Evolutionary conservation across 2,888 invertebrate genomes (phyloP).

Genomic region (Omphaloscelis lunosa): DNA sequence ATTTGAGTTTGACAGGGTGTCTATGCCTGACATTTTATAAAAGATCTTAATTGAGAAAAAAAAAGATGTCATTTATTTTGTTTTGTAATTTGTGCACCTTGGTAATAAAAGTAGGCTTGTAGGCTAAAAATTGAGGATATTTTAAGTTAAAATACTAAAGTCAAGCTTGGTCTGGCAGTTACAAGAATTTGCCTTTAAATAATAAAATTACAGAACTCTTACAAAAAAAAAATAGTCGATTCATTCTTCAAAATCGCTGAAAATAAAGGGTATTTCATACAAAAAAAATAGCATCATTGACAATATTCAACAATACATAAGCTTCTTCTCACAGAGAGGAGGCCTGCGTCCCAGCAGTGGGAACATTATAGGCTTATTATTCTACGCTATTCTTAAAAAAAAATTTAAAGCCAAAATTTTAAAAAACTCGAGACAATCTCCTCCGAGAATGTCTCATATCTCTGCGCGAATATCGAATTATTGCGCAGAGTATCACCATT

Average conservation of each 20-base stretch:
- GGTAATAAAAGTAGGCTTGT: neutral
- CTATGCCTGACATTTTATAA: neutral
- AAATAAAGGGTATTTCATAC: conserved; percentile 7
- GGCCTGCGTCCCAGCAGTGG: neutral
- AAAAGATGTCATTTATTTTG: conserved; percentile 15
- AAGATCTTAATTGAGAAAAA: neutral
- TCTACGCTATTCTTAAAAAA: neutral
- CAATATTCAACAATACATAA: neutral
- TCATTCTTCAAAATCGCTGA: conserved; percentile 5
- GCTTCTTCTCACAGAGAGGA: neutral
- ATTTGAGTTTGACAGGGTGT: neutral
- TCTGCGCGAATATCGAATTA: conserved; percentile 41
- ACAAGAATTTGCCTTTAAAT: conserved; percentile 32
- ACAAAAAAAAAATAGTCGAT: neutral
- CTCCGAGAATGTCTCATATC: conserved; percentile 69
- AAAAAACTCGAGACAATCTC: conserved; percentile 51
- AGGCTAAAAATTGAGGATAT: conserved; percentile 30
- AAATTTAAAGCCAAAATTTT: neutral
- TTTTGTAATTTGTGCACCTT: conserved; percentile 3
- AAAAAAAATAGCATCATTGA: neutral
- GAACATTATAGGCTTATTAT: neutral
- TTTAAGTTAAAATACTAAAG: neutral
- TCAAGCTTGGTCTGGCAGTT: conserved; percentile 47
- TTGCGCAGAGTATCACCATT: conserved; percentile 54
- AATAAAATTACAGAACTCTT: neutral